Evolutionary conservation across 1,140 invertebrate genomes (phyloP).

Genomic region (Gryon sp.): DNA sequence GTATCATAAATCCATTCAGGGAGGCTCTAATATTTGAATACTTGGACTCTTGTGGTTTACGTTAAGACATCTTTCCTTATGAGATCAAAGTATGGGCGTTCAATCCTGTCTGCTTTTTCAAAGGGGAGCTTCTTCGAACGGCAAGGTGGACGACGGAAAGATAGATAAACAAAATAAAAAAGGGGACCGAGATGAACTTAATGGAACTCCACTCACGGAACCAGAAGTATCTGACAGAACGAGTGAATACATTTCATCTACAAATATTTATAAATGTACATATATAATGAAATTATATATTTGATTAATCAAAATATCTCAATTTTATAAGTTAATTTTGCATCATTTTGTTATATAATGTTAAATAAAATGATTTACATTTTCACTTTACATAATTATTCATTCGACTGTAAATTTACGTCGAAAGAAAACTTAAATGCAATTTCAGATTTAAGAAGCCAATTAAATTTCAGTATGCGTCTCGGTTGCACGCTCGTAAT

Average conservation of each 20-base stretch:
- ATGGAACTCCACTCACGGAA: slow-evolving; percentile 63
- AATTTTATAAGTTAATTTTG: too few relatives aligned
- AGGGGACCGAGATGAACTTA: slow-evolving; percentile 54
- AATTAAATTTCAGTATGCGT: slow-evolving; percentile 40
- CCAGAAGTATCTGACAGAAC: slow-evolving; percentile 68
- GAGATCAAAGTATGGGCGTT: slow-evolving; percentile 31
- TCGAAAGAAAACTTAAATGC: too few relatives aligned
- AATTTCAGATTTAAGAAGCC: too few relatives aligned
- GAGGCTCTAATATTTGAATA: slow-evolving; percentile 73
- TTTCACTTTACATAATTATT: too few relatives aligned
- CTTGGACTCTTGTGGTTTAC: slow-evolving; percentile 65
- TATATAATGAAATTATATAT: too few relatives aligned
- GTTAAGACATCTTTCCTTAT: slow-evolving; percentile 73
- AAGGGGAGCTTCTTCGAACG: slow-evolving; percentile 52
- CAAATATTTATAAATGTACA: too few relatives aligned
- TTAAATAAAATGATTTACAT: neutral
- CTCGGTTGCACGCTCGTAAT: slow-evolving; percentile 20
- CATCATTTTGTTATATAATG: too few relatives aligned
- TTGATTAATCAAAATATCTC: neutral
- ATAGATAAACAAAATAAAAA: slow-evolving; percentile 47
- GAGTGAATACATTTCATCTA: slow-evolving; percentile 12
- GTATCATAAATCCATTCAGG: slow-evolving; percentile 66
- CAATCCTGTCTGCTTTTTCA: slow-evolving; percentile 46
- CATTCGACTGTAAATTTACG: too few relatives aligned
- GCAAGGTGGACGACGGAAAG: slow-evolving; percentile 43